Evolutionary conservation across 2,113 vertebrate genomes (phyloP), one percentile per base, ranked within the genome.

Genomic region (Smithornis capensis): DNA sequence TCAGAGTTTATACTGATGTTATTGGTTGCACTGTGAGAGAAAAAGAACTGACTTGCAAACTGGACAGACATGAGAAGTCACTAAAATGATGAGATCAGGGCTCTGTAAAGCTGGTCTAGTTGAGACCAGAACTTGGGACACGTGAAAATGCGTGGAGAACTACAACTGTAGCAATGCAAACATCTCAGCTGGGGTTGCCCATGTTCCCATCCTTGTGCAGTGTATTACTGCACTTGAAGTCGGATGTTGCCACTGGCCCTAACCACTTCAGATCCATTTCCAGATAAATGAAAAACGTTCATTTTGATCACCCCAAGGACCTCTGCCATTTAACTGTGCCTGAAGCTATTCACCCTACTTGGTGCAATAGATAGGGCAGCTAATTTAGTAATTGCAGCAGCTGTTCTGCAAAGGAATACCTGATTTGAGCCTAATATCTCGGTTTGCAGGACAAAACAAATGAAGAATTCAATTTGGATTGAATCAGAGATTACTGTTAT

Each of bases 361-460:
- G 37, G 44, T 60, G 55, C 40, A 56, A n/a, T 28, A 68, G 47
- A 16, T 10, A 60, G 19, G 33, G 53, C 44, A 83, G 53, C 31
- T 88, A 73, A 52, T 29, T 52, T 65, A 5, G 37, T 55, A 68
- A 85, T 29, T 70, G 56, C 31, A 91, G 88, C 18, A 47, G 38
- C 47, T 63, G 14, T 37, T 70, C 52, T 4, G 1, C 60, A 89
- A 85, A 79, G 28, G 42, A 90, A 59, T 62, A 53, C 27, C 37
- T 83, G 49, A 52, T n/a, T 86, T 65, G 14, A 60, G 10, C 57
- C 55, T 80, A 35, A 62, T 62, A n/a, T 62, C 88, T 56, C 60
- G 16, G 25, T 73, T 93, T 92, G 31, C 71, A 80, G 71, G 70
- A 62, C 76, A 86, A 90, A 86, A n/a, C 8, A 86, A 94, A 90